A percentile compares a stretch with the other conserved stretches of the same genome.
Evolutionary conservation across 2,888 invertebrate species (phyloP).

Genomic region (Dolichopus griseipennis): DNA sequence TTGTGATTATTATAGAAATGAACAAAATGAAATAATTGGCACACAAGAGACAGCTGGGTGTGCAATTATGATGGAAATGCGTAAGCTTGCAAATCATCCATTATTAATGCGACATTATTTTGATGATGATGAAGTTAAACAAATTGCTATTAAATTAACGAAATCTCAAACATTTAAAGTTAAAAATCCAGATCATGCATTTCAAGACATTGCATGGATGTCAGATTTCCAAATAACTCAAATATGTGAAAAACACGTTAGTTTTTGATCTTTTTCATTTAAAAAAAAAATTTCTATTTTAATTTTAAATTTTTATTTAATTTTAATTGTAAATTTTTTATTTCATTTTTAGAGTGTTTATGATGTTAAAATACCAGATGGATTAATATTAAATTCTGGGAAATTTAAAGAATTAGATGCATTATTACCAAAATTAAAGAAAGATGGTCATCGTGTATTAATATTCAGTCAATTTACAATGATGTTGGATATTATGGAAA

Average conservation of each 20-base stretch:
- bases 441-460: constrained; percentile 70
- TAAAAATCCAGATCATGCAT: constrained; percentile 66
- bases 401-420: constrained; percentile 76
- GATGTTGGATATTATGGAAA: constrained; percentile 87
- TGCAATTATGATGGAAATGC: constrained; percentile 85
- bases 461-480: constrained; percentile 96
- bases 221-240: constrained; percentile 89
- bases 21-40: constrained; percentile 50
- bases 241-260: constrained; percentile 56
- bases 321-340: constrained; percentile 11
- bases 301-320: not conserved
- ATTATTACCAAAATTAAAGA: constrained; percentile 64
- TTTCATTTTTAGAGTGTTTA: constrained; percentile 54
- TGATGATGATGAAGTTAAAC: constrained; percentile 51
- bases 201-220: constrained; percentile 77
- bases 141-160: constrained; percentile 63
- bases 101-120: constrained; percentile 70
- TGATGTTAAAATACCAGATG: constrained; percentile 55
- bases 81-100: constrained; percentile 92
- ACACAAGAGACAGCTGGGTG: constrained; percentile 56
- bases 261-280: constrained; percentile 17
- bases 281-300: not conserved
- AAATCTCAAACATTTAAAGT: constrained; percentile 62
- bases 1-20: constrained; percentile 57
- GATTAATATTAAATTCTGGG: constrained; percentile 71